Evolutionary conservation across 2,888 invertebrate species (phyloP).

Genomic region (Aquatica leii): DNA sequence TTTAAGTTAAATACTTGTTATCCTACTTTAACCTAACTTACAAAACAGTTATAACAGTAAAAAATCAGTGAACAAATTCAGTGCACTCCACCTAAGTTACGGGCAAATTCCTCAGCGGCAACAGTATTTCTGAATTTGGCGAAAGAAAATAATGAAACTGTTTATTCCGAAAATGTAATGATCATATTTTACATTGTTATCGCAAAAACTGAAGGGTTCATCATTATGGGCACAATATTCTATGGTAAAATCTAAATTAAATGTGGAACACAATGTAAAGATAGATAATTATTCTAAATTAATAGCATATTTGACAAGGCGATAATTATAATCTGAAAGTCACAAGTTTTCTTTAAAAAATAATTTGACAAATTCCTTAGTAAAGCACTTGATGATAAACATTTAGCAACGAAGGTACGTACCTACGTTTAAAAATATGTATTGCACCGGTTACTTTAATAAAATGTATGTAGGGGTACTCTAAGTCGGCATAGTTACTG

Average conservation of each 20-base stretch:
- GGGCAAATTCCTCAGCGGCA: no score
- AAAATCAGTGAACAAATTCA: no score
- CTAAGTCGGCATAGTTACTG: no score
- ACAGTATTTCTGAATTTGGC: background rate
- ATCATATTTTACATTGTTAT: background rate
- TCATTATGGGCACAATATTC: background rate
- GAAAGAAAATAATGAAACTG: background rate
- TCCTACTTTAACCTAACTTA: no score
- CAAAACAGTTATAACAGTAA: no score
- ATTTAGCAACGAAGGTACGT: no score
- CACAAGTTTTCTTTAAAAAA: background rate
- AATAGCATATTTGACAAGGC: background rate
- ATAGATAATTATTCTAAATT: background rate
- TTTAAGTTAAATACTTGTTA: no score
- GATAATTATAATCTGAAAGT: background rate
- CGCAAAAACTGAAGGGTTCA: background rate
- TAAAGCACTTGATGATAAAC: background rate
- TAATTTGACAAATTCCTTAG: background rate
- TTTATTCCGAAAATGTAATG: background rate
- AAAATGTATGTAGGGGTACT: no score
- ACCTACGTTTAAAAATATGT: background rate
- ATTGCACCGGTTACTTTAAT: no score
- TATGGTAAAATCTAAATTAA: conserved; percentile 2
- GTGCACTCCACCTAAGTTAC: no score
- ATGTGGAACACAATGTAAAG: background rate